Evolutionary conservation across 2,113 vertebrate genomes (phyloP), one percentile per base, ranked within the genome.

Genomic region (Scytalopus superciliaris): DNA sequence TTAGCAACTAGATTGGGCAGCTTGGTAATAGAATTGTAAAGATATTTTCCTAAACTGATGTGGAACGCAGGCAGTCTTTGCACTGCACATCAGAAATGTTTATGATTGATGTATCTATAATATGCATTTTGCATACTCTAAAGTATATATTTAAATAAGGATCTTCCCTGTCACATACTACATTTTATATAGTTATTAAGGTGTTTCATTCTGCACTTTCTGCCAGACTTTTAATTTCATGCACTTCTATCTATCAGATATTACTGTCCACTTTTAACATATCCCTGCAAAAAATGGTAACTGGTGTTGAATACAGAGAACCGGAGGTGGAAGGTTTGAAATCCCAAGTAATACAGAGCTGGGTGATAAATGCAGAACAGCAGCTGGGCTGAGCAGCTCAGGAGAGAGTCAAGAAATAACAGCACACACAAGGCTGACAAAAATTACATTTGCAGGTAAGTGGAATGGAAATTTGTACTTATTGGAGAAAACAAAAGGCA

Each of bases 401-500:
- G 72, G 62, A 81, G 30, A 39, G 5, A 17, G 23, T 14, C 37
- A 56, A 56, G 69, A 90, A 90, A n/a, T 24, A 90, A 82, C 25
- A 66, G 68, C 2, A 2, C 47, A 30, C 0, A 3, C 25, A 68
- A 44, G 55, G 66, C 77, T 72, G 64, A 69, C 30, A 80, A 69
- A 87, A 93, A 94, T 50, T 33, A 76, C 82, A 93, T 93, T 84
- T 91, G 92, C 59, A 95, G 83, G 63, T 80, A 93, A 93, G 78
- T 40, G 47, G 55, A 91, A 67, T 83, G 63, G 87, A 96, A 96
- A 94, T 83, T 77, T 70, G 62, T 67, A 89, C 42, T 91, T 84
- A 85, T 3, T 70, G 67, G 53, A 22, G 24, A 10, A 85, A 72
- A 77, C 47, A 72, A 64, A 87, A 40, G 28, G 31, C 25, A 90